Evolutionary conservation across 35 echinoderm and acorn worm species (phyloP), one percentile per base, ranked within the genome.

Genomic region (Heliocidaris erythrogramma): DNA sequence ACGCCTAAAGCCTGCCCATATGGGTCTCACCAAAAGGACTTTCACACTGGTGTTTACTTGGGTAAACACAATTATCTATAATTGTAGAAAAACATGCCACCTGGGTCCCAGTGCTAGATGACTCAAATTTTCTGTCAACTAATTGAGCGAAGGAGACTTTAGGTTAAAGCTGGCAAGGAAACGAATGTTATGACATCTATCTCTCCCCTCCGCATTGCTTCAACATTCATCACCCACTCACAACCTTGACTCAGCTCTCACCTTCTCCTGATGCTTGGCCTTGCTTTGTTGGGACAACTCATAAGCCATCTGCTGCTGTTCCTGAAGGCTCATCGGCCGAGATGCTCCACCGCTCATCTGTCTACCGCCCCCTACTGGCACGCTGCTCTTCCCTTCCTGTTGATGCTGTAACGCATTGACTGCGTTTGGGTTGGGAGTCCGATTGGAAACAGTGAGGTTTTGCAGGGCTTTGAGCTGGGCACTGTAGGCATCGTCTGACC

Each of bases 201-300:
- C 52, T 56, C 52, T 6, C 65, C 18, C 65, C 27, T n/a, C 27
- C 65, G 4, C 65, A 78, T 8, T 32, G 11, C 87, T 27, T 48
- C 31, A 89, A 32, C 87, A 89, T 89, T 89, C 31, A 89, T 89
- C 87, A 89, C 87, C 47, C 31, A 89, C 31, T 47, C 31, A 52
- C 49, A 92, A 32, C 91, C 91, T 59, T 92, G 91, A 92, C 47
- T 13, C 48, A 30, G 48, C 91, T 49, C 90, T 93, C 94, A 97
- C 97, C 97, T 98, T 96, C 95, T 98, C 96, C 95, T 98, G 96
- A 88, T 98, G 97, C 90, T 98, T 98, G 59, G 95, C 95, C 71
- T 95, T 97, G 93, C 96, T 98, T 88, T 96, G 96, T 92, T 98
- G 97, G 60, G 96, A 96, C 94, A 97, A 95, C 53, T 98, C 97